A percentile compares a stretch with the other conserved stretches of the same genome.
Evolutionary conservation across 2,888 invertebrate species (phyloP).

Genomic region (Zonitis immaculata): DNA sequence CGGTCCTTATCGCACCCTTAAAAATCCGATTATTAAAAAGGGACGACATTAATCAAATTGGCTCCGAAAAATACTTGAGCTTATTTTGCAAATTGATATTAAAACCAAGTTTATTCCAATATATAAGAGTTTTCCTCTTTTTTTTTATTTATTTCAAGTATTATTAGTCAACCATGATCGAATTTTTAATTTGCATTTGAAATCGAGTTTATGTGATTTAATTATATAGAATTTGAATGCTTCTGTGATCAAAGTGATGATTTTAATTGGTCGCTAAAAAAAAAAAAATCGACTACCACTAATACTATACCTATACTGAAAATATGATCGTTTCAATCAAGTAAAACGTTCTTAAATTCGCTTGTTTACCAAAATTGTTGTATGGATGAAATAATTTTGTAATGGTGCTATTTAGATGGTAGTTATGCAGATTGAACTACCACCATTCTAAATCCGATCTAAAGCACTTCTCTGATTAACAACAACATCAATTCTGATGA

Average conservation of each 20-base stretch:
- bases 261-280: not conserved
- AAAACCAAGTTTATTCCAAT: no score
- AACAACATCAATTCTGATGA: constrained; percentile 35
- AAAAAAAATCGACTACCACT: no score
- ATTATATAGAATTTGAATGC: constrained; percentile 7
- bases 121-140: no score
- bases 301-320: no score
- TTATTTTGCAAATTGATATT: constrained; percentile 15
- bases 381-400: constrained; percentile 22
- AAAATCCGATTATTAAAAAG: constrained; percentile 1
- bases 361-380: no score
- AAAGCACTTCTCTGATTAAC: constrained; percentile 39
- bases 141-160: not conserved
- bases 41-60: not conserved
- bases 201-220: constrained; percentile 18
- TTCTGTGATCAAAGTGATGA: not conserved
- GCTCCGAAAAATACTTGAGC: constrained; percentile 2
- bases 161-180: constrained; percentile 6
- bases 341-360: constrained; percentile 17
- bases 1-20: not conserved
- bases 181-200: constrained; percentile 20
- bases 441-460: constrained; percentile 38
- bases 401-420: constrained; percentile 32
- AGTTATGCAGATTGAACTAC: constrained; percentile 37
- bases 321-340: constrained; percentile 20